These are phyloP conservation scores for Chionodraco myersi DNA, from an alignment of 2,113 vertebrate genomes.

Conservation along the genomic window DNA sequence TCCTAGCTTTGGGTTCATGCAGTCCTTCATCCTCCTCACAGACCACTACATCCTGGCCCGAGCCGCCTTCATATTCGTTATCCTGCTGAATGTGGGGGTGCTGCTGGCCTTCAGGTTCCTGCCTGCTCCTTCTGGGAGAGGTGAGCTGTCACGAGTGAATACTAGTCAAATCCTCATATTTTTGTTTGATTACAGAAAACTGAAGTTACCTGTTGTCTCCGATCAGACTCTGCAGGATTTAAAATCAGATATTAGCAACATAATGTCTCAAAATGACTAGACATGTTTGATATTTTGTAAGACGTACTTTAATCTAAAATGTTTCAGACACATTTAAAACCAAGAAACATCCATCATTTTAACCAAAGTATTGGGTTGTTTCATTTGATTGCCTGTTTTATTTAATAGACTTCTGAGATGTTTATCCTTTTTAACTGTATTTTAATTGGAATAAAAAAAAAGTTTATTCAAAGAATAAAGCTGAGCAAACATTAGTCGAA, in stretches of 20 bases:
- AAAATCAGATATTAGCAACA: background rate
- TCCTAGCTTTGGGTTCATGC: constrained; percentile 87
- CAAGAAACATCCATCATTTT: too few species aligned
- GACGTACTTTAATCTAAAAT: too few species aligned
- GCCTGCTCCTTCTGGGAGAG: constrained; percentile 83
- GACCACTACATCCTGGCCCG: constrained; percentile 90
- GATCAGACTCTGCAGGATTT: background rate
- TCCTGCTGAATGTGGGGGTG: constrained; percentile 85
- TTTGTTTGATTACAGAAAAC: background rate
- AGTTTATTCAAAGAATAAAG: too few species aligned
- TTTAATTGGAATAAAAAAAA: too few species aligned
- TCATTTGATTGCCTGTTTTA: too few species aligned
- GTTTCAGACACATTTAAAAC: too few species aligned
- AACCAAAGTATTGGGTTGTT: too few species aligned
- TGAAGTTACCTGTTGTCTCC: background rate
- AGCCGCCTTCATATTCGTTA: constrained; percentile 82
- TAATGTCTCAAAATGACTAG: too few species aligned
- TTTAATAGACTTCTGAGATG: too few species aligned
- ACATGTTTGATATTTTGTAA: too few species aligned
- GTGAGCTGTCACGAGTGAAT: constrained; percentile 72
- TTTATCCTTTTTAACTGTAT: too few species aligned
- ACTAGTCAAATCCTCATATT: background rate
- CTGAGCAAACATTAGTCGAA: too few species aligned
- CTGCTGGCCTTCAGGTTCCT: constrained; percentile 88
- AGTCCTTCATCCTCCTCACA: constrained; percentile 93